Evolutionary conservation across 2,888 invertebrate genomes (phyloP).

Genomic region (Caradrina clavipalpis): DNA sequence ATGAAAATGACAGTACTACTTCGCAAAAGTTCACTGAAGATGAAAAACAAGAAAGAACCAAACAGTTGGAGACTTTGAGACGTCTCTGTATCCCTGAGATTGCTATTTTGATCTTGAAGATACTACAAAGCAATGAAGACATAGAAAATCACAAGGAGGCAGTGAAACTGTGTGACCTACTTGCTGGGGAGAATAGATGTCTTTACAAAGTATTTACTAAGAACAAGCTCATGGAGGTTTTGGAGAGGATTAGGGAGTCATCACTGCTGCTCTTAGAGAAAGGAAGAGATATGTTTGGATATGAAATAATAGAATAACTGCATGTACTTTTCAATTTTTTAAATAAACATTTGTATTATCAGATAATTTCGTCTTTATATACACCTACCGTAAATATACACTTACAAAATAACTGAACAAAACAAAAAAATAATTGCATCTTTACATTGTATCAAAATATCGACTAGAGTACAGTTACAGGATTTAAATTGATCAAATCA

Average conservation of each 20-base stretch:
- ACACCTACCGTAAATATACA: constrained; percentile 46
- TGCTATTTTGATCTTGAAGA: constrained; percentile 94
- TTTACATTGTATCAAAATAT: constrained; percentile 16
- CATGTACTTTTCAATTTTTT: constrained; percentile 48
- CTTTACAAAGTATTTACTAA: constrained; percentile 96
- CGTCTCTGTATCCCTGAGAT: constrained; percentile 96
- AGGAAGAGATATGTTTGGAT: constrained; percentile 96
- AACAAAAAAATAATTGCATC: constrained; percentile 27
- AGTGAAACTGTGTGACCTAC: constrained; percentile 93
- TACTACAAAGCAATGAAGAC: constrained; percentile 94
- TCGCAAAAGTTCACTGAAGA: constrained; percentile 85
- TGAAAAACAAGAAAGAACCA: constrained; percentile 89
- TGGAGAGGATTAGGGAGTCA: constrained; percentile 95
- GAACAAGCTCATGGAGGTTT: constrained; percentile 94
- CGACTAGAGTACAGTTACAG: constrained; percentile 81
- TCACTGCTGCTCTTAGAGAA: constrained; percentile 94
- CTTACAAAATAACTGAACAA: constrained; percentile 26
- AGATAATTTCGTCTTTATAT: constrained; percentile 66
- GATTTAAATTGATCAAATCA: constrained; percentile 96
- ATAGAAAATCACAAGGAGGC: constrained; percentile 94
- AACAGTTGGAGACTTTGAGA: constrained; percentile 94
- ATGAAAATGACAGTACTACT: constrained; percentile 91
- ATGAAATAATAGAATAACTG: constrained; percentile 80
- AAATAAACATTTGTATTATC: constrained; percentile 79
- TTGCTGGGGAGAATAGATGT: constrained; percentile 95